These are phyloP conservation scores for Lacerta bilineata DNA, from an alignment of 2,797 vertebrate genomes.

Conservation along the genomic window DNA sequence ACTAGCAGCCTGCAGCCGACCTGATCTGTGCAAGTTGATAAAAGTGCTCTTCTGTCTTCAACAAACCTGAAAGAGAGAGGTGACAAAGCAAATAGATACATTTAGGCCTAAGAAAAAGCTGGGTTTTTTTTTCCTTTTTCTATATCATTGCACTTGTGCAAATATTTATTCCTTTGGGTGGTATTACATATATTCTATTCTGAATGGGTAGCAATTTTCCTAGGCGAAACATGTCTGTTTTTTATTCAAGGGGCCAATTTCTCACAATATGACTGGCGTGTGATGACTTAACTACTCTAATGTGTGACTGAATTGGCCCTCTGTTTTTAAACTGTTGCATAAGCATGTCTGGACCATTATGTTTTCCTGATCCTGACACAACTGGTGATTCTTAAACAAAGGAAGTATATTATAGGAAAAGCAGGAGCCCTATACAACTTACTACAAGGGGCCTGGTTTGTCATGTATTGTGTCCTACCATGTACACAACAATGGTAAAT, in stretches of 20 bases:
- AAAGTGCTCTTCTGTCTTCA: background rate
- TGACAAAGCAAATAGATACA: background rate
- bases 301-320: background rate
- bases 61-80: background rate
- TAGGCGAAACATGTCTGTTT: background rate
- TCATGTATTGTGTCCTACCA: too few relatives aligned
- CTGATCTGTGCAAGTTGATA: background rate
- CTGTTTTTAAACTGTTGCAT: too few relatives aligned
- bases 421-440: too few relatives aligned
- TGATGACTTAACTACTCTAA: background rate
- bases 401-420: too few relatives aligned
- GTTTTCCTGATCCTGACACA: background rate
- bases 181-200: background rate
- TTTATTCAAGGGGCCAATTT: background rate
- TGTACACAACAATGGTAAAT: background rate
- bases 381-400: background rate
- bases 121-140: background rate
- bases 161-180: background rate
- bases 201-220: background rate
- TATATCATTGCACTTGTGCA: background rate
- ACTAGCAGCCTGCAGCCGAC: background rate
- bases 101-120: background rate
- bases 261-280: background rate
- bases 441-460: too few relatives aligned
- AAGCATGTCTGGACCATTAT: background rate